These are phyloP conservation scores for Poecilia gillii DNA, from an alignment of 2,797 vertebrate species.

Conservation along the genomic window DNA sequence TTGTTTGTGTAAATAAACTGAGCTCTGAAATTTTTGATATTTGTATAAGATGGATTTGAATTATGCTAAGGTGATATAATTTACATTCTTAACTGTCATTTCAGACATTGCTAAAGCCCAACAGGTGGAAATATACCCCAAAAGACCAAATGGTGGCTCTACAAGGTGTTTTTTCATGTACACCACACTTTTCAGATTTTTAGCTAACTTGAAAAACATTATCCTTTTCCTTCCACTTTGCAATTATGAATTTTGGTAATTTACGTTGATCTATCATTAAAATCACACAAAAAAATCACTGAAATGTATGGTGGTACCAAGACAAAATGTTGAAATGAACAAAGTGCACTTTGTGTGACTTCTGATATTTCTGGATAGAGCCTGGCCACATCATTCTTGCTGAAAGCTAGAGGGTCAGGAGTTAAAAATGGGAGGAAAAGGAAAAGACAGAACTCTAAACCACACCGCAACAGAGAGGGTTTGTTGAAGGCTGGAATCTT, in stretches of 20 bases:
- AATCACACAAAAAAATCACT: neutral
- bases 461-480: constrained; percentile 45
- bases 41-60: neutral
- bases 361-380: constrained; percentile 56
- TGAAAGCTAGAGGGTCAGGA: constrained; percentile 51
- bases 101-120: neutral
- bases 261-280: neutral
- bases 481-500: constrained; percentile 49
- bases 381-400: constrained; percentile 54
- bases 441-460: constrained; percentile 46
- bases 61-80: neutral
- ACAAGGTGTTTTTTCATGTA: neutral
- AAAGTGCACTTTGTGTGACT: constrained; percentile 52
- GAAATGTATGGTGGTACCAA: neutral
- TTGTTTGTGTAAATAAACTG: neutral
- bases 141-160: neutral
- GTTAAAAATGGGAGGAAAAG: constrained; percentile 45
- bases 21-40: neutral
- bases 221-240: neutral
- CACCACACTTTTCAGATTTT: neutral
- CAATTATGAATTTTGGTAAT: neutral
- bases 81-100: neutral
- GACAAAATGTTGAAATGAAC: neutral
- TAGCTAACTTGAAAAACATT: neutral
- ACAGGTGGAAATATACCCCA: neutral